Conservation (phyloP, 2,113 vertebrate species). For the Tangachromis dhanisi region DNA sequence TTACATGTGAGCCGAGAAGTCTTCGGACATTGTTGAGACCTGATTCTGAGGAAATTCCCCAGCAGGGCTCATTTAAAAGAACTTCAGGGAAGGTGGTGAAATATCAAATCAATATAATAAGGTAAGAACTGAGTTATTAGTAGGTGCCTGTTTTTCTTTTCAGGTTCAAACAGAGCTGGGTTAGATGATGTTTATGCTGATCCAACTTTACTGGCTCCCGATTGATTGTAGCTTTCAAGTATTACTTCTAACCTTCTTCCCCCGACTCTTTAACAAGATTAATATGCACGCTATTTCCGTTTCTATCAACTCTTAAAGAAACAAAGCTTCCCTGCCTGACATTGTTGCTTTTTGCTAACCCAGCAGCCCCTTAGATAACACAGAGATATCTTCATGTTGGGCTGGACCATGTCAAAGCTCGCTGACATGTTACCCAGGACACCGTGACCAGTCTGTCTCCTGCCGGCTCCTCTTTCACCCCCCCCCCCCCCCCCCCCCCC, state of each 20-base stretch:
- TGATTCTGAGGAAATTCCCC: neutral
- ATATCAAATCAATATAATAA: neutral
- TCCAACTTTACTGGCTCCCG: neutral
- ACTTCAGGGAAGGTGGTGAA: neutral
- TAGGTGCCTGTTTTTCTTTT: neutral
- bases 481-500: no score
- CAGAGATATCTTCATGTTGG: constrained; percentile 20
- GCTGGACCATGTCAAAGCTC: constrained; percentile 44
- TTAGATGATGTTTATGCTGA: neutral
- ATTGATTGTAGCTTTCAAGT: neutral
- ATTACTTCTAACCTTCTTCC: neutral
- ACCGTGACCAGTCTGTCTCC: constrained; percentile 27
- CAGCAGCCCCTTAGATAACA: neutral
- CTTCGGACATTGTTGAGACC: neutral
- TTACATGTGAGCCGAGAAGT: neutral
- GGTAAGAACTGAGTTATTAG: neutral
- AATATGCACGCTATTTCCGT: neutral
- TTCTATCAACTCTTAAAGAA: neutral
- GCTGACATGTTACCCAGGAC: constrained; percentile 56
- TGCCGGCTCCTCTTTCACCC: neutral
- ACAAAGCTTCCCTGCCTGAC: neutral
- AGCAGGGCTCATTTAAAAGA: neutral
- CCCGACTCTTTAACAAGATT: neutral
- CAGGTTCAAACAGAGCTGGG: neutral
- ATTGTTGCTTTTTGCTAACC: neutral